Conservation (phyloP, 2,888 invertebrate genomes). For the Brachyptera risi region DNA sequence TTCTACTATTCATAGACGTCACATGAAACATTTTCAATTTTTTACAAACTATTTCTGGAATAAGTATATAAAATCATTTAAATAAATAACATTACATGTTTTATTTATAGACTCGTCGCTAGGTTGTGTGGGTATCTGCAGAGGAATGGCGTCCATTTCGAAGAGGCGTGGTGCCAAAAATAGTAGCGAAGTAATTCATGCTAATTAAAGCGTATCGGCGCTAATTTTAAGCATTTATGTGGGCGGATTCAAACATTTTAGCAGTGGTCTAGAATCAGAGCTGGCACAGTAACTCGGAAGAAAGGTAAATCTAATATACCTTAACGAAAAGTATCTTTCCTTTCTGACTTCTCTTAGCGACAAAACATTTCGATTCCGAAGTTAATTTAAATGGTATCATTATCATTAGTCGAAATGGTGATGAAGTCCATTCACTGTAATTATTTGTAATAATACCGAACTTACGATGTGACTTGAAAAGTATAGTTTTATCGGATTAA, state of each 20-base stretch:
- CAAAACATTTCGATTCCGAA: not conserved
- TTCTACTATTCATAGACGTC: not conserved
- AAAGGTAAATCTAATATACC: not conserved
- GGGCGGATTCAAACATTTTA: not conserved
- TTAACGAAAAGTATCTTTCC: not conserved
- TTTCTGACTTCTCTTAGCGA: not conserved
- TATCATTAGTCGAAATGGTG: not conserved
- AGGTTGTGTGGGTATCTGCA: slow-evolving; percentile 5
- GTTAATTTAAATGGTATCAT: not conserved
- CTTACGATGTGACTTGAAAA: not conserved
- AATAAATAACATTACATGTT: not conserved
- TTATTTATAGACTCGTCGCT: slow-evolving; percentile 1
- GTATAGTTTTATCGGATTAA: not conserved
- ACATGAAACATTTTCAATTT: not conserved
- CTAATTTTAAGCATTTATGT: slow-evolving; percentile 16
- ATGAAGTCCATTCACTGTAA: not conserved
- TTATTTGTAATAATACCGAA: not conserved
- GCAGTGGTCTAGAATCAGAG: slow-evolving; percentile 3
- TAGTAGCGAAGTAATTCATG: not conserved
- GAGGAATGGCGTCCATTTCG: not conserved
- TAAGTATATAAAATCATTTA: not conserved
- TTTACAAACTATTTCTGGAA: not conserved
- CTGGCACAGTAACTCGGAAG: too few relatives aligned
- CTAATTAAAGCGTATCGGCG: slow-evolving; percentile 14
- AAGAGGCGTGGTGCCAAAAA: not conserved